A percentile compares a stretch with the other conserved stretches of the same genome.
Evolutionary conservation across 2,888 invertebrate genomes (phyloP).

Genomic region (Sesia apiformis): DNA sequence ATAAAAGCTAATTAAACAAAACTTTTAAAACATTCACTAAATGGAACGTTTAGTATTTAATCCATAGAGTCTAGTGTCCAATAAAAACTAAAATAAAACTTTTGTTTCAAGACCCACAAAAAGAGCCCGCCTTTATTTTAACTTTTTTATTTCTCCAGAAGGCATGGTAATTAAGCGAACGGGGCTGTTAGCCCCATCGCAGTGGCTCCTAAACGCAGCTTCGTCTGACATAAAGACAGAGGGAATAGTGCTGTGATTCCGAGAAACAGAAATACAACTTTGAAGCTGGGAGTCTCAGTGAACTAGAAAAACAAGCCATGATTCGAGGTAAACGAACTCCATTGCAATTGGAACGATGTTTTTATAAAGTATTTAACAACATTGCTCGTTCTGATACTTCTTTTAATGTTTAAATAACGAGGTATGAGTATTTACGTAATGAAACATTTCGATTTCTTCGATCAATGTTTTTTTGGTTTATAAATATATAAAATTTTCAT

Average conservation of each 20-base stretch:
- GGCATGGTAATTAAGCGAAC: conserved; percentile 53
- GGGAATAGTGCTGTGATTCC: conserved; percentile 26
- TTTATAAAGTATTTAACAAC: conserved; percentile 7
- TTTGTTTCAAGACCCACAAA: conserved; percentile 28
- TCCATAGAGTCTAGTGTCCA: conserved; percentile 15
- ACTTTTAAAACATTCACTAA: background rate
- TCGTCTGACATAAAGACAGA: conserved; percentile 35
- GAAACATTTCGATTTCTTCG: too few species aligned
- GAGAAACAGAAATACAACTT: background rate
- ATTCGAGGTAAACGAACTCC: conserved; percentile 13
- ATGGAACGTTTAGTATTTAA: conserved; percentile 8
- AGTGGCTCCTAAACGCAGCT: conserved; percentile 35
- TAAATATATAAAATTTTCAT: too few species aligned
- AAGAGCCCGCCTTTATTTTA: conserved; percentile 29
- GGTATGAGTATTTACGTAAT: background rate
- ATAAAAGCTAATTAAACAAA: too few species aligned
- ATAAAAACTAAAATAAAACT: conserved; percentile 17
- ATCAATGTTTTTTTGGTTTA: too few species aligned
- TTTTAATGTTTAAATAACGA: background rate
- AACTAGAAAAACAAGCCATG: background rate
- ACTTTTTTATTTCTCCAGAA: conserved; percentile 43
- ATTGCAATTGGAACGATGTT: conserved; percentile 17
- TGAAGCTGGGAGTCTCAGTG: background rate
- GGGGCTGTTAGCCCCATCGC: conserved; percentile 34
- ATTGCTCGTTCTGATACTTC: too few species aligned